A percentile compares a stretch with the other conserved stretches of the same genome.
Conservation (phyloP, 2,113 vertebrate species). For the Embiotoca jacksoni region DNA sequence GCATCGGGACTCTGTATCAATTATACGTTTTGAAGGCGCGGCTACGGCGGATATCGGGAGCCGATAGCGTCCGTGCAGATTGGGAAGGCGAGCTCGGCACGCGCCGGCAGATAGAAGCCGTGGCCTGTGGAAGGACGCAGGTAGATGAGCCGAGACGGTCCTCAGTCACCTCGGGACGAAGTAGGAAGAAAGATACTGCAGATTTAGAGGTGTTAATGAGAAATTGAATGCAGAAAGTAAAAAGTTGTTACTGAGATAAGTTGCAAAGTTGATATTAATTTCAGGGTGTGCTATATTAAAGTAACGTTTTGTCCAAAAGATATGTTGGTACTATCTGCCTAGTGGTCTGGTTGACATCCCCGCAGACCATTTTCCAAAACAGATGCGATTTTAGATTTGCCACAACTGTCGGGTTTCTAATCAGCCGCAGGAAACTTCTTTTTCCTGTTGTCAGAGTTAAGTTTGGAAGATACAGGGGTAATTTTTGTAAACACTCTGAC, state of each 20-base stretch:
- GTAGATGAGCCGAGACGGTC: constrained; percentile 30
- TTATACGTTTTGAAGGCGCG: constrained; percentile 80
- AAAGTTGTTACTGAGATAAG: constrained; percentile 14
- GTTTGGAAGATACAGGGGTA: no score
- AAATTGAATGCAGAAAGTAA: constrained; percentile 22
- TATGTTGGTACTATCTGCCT: no score
- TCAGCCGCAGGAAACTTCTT: no score
- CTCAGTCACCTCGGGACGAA: constrained; percentile 35
- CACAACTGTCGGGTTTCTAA: no score
- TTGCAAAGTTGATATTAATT: background rate
- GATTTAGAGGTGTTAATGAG: constrained; percentile 30
- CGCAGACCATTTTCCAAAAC: no score
- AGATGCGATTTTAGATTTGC: no score
- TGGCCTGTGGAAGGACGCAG: constrained; percentile 58
- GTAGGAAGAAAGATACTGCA: background rate
- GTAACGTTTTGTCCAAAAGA: no score
- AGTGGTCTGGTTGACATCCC: no score
- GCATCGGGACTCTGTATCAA: constrained; percentile 85
- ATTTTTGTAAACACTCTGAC: no score
- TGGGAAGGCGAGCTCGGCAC: constrained; percentile 65
- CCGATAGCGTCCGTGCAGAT: constrained; percentile 86
- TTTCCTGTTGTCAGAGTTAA: no score
- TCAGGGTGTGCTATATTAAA: background rate
- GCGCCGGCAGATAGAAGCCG: constrained; percentile 6
- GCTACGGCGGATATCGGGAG: constrained; percentile 83